These are phyloP conservation scores for Sebastes dallii DNA, from an alignment of 2,797 vertebrate genomes.

Conservation along the genomic window DNA sequence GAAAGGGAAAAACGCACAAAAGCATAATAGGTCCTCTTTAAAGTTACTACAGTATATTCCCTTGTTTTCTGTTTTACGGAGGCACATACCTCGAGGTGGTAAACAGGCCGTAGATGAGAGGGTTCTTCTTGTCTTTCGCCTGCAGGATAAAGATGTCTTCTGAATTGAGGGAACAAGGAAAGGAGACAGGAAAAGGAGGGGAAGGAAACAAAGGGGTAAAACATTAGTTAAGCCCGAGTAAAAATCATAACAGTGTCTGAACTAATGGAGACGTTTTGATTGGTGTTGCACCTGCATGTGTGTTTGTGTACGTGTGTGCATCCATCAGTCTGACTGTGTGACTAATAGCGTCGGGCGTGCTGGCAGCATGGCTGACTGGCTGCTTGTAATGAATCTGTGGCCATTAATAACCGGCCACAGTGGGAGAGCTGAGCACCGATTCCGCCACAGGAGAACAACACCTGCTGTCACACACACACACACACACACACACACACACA, in stretches of 20 bases:
- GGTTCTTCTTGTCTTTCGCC: slow-evolving; percentile 85
- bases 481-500: not conserved
- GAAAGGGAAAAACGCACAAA: too few species aligned
- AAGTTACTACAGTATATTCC: not conserved
- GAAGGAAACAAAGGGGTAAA: slow-evolving; percentile 1
- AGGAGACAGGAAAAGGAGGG: not conserved
- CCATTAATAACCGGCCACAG: slow-evolving; percentile 74
- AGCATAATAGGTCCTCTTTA: not conserved
- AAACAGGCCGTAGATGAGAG: slow-evolving; percentile 86
- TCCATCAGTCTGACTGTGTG: slow-evolving; percentile 59
- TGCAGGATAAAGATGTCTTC: slow-evolving; percentile 86
- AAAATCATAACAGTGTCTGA: not conserved
- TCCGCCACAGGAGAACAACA: slow-evolving; percentile 53
- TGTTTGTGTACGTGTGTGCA: slow-evolving; percentile 19
- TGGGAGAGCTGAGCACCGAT: slow-evolving; percentile 53
- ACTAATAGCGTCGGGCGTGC: slow-evolving; percentile 55
- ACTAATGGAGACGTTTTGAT: not conserved
- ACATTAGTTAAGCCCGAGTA: not conserved
- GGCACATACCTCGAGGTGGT: slow-evolving; percentile 83
- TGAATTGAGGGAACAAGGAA: slow-evolving; percentile 47
- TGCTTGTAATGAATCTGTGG: slow-evolving; percentile 67
- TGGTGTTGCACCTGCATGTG: not conserved
- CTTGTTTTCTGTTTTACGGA: slow-evolving; percentile 8
- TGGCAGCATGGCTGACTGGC: slow-evolving; percentile 70
- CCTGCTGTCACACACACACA: slow-evolving; percentile 62